Base-by-base conservation (phyloP, 2,888 invertebrate genomes). In the Drosophila incognita region DNA sequence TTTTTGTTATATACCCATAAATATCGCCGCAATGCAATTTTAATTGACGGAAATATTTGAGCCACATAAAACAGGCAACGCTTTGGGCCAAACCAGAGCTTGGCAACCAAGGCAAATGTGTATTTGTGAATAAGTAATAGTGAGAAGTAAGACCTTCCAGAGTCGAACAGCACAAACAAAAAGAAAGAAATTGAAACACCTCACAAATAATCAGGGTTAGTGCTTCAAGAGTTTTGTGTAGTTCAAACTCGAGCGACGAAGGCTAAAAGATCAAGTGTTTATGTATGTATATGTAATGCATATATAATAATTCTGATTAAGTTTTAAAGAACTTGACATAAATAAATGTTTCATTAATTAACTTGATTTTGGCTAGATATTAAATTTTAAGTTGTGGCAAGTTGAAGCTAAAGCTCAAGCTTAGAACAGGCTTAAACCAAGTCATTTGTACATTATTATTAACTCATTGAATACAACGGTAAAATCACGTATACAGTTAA, bases 41-140 rank as follows among this genome's bases (percentile, higher is more conserved):
- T 78, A 76, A 83, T 85, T 81, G 63, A 36, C 57, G 67, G 46
- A 81, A 75, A 86, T 86, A 83, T 81, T 76, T 73, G 76, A 64
- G 86, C 76, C 70, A 79, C 83, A 74, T 74, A 79, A 75, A 88
- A 79, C 83, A 58, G 36, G 31, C 60, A 63, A 13, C 3, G 27
- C 60, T 54, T 54, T 54, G 48, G 36, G 57, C 21, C 52, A 52
- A 69, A 66, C 63, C 58, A 48, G 33, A 54, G 74, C 31, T 38
- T 38, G 40, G n/a, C n/a, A n/a, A 66, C 48, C 70, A 63, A 63
- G 15, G 49, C n/a, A 53, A 48, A 48, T 36, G 36, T 15, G 35
- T 29, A 11, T 42, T 31, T 46, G 21, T 35, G n/a, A 58, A 24
- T 27, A 5, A 31, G n/a, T 24, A 58, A 10, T 36, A 63, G 36